Evolutionary conservation across 1,140 invertebrate genomes (phyloP), one percentile per base, ranked within the genome.

Genomic region (Cecropterus lyciades): DNA sequence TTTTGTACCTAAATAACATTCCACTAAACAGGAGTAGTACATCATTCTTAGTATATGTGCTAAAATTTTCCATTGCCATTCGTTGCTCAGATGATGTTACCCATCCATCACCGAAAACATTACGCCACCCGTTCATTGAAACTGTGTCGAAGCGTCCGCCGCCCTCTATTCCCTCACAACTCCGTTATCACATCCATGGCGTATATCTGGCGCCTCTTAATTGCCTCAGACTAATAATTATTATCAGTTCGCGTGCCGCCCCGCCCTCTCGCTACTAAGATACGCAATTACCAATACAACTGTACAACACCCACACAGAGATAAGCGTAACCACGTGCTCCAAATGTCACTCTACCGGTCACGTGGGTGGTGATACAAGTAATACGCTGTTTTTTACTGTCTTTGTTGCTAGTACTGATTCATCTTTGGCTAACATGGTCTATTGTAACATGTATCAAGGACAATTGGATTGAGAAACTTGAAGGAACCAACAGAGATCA

Each of bases 171-270:
- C 57, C n/a, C 24, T 53, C 51, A 55, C 67, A 73, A 75, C 67
- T 77, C 75, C 71, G 75, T 74, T 87, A 84, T 87, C 82, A 80
- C 79, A 82, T 84, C 83, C 68, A 83, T 84, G 81, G 81, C 85
- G 79, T 82, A 84, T 85, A 84, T 85, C 77, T 89, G 88, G 88
- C 89, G 89, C 89, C 89, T 91, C 81, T 85, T 91, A 89, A 89
- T 89, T 85, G 85, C 87, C 77, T 69, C 76, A 87, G 79, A 82
- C 83, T 89, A 89, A 89, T 89, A 91, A 89, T 91, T 90, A 85
- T 84, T 87, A 89, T 89, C 87, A 85, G 85, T 85, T 84, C 73
- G 85, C 84, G 84, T 89, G 87, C 66, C 70, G 75, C 73, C 74
- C 76, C 79, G 82, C 85, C 84, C 75, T 73, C 68, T 53, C 43